Evolutionary conservation across 2,888 invertebrate genomes (phyloP).

Genomic region (Spicauda simplicius): DNA sequence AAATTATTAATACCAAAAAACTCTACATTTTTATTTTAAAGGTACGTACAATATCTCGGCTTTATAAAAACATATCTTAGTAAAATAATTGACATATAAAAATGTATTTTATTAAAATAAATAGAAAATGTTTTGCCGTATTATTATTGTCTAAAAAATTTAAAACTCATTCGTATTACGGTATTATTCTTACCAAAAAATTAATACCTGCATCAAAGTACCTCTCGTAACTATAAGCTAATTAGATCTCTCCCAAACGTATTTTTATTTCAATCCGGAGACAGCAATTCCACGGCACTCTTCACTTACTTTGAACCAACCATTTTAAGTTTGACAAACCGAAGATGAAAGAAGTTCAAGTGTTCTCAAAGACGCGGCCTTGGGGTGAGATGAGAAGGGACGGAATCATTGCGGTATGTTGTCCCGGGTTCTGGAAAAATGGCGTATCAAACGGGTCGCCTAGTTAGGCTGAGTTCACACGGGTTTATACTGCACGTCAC

Average conservation of each 20-base stretch:
- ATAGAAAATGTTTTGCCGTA: not conserved
- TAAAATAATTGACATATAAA: too few species aligned
- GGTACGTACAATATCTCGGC: too few species aligned
- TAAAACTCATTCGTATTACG: too few species aligned
- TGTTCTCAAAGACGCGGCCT: conserved; percentile 60
- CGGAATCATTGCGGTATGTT: conserved; percentile 57
- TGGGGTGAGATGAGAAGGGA: conserved; percentile 53
- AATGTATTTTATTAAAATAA: too few species aligned
- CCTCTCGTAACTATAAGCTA: conserved; percentile 21
- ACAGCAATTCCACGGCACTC: conserved; percentile 40
- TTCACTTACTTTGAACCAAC: conserved; percentile 47
- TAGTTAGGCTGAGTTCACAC: not conserved
- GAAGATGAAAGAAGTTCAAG: conserved; percentile 74
- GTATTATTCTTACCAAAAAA: not conserved
- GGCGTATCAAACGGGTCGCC: conserved; percentile 46
- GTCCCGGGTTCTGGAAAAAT: conserved; percentile 65
- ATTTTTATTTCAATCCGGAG: conserved; percentile 34
- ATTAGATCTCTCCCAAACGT: conserved; percentile 20
- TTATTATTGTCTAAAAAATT: too few species aligned
- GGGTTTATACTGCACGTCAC: too few species aligned
- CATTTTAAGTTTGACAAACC: conserved; percentile 56
- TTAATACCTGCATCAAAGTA: conserved; percentile 4
- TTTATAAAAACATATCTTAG: too few species aligned
- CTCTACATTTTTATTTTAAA: too few species aligned
- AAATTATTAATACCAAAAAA: too few species aligned